Conservation (phyloP, 2,113 vertebrate genomes). For the Oostethus manadensis region DNA sequence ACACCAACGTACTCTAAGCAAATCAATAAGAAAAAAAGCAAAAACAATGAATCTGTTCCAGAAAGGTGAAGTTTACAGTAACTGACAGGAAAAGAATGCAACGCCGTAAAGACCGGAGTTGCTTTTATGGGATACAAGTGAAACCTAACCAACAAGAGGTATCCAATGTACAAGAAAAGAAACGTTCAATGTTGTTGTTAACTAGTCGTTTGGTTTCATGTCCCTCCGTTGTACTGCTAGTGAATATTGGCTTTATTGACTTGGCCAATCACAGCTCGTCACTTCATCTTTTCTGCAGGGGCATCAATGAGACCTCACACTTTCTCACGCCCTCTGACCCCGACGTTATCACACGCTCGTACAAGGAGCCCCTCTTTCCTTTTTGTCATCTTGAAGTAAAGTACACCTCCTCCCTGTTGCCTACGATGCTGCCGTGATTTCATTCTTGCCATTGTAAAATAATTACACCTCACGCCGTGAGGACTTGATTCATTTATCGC, state of each 20-base stretch:
- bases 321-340: not conserved
- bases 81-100: too few relatives aligned
- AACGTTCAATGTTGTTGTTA: too few relatives aligned
- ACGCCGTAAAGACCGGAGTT: too few relatives aligned
- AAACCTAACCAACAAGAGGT: too few relatives aligned
- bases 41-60: too few relatives aligned
- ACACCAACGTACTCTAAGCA: too few relatives aligned
- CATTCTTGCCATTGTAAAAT: conserved; percentile 55
- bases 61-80: too few relatives aligned
- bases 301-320: conserved; percentile 9
- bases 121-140: too few relatives aligned
- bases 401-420: conserved; percentile 16
- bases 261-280: not conserved
- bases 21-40: too few relatives aligned
- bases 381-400: conserved; percentile 17
- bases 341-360: conserved; percentile 3
- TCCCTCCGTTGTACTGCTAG: not conserved
- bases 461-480: conserved; percentile 43
- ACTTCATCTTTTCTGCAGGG: not conserved
- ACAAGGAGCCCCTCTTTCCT: not conserved
- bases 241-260: not conserved
- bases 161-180: too few relatives aligned
- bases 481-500: conserved; percentile 51
- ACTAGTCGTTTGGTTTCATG: not conserved
- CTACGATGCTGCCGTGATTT: conserved; percentile 45